Conservation (phyloP, 2,888 invertebrate species). For the Ischnura elegans region DNA sequence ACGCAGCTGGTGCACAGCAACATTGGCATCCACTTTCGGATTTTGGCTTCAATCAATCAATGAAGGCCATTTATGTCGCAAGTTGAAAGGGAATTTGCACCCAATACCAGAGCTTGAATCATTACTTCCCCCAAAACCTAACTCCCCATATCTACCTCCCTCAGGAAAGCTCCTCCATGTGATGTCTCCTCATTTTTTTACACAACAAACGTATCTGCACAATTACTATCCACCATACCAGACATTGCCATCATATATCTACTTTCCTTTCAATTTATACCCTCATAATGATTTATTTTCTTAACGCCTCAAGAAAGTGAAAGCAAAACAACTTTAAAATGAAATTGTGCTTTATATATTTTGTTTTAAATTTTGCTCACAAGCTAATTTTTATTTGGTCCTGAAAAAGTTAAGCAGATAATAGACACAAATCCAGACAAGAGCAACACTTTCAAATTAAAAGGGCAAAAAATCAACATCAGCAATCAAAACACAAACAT, state of each 20-base stretch:
- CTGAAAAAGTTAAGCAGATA: slow-evolving; percentile 51
- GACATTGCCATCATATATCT: slow-evolving; percentile 32
- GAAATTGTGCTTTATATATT: slow-evolving; percentile 37
- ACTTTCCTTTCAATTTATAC: slow-evolving; percentile 3
- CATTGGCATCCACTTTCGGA: slow-evolving; percentile 37
- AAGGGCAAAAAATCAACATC: slow-evolving; percentile 22
- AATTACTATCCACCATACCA: slow-evolving; percentile 4
- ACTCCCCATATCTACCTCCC: neutral
- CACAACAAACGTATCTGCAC: neutral
- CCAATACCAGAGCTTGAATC: neutral
- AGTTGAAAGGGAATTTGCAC: slow-evolving; percentile 19
- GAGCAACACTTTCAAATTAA: slow-evolving; percentile 31
- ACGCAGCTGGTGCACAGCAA: neutral
- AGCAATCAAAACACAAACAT: slow-evolving; percentile 20
- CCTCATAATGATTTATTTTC: slow-evolving; percentile 18
- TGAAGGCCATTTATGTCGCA: slow-evolving; percentile 54
- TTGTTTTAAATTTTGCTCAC: slow-evolving; percentile 32
- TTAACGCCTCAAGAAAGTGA: slow-evolving; percentile 27
- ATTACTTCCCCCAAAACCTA: neutral
- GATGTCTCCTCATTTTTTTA: neutral
- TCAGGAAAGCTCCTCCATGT: neutral
- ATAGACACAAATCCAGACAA: slow-evolving; percentile 58
- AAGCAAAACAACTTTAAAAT: slow-evolving; percentile 53
- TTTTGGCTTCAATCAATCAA: slow-evolving; percentile 64
- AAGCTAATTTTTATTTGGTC: slow-evolving; percentile 51